Evolutionary conservation across 30 jellyfish, hydroid and myxozoan species (phyloP).

Genomic region (Pelagia noctiluca): DNA sequence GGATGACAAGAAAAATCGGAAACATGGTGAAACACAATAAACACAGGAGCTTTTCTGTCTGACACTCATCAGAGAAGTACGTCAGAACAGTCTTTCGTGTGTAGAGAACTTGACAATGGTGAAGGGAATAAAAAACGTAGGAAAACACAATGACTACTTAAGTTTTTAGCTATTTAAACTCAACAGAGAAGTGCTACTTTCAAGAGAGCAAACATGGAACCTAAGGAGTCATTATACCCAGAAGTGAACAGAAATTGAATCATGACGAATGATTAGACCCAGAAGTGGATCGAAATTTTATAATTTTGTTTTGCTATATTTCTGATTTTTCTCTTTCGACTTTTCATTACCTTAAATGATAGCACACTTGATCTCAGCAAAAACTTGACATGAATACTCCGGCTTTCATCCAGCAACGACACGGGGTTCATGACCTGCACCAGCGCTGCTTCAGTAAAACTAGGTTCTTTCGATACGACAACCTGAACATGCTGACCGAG

Average conservation of each 20-base stretch:
- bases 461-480: conserved; percentile 85
- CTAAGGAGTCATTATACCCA: not conserved
- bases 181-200: not conserved
- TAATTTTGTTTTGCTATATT: not conserved
- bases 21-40: too few relatives aligned
- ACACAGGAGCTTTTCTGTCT: too few relatives aligned
- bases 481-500: conserved; percentile 98
- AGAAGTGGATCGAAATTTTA: not conserved
- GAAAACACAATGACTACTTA: too few relatives aligned
- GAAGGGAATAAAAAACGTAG: too few relatives aligned
- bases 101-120: too few relatives aligned
- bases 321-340: not conserved
- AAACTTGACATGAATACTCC: conserved; percentile 84
- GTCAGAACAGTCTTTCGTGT: too few relatives aligned
- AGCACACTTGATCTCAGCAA: conserved; percentile 75
- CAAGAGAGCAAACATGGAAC: not conserved
- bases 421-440: conserved; percentile 84
- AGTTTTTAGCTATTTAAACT: too few relatives aligned
- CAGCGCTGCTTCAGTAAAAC: conserved; percentile 95
- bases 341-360: conserved; percentile 41
- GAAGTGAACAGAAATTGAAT: not conserved
- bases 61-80: too few relatives aligned
- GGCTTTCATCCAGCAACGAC: conserved; percentile 64
- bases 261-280: not conserved
- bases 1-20: too few relatives aligned